Conservation (phyloP, 2,113 vertebrate genomes). For the Synchiropus splendidus region DNA sequence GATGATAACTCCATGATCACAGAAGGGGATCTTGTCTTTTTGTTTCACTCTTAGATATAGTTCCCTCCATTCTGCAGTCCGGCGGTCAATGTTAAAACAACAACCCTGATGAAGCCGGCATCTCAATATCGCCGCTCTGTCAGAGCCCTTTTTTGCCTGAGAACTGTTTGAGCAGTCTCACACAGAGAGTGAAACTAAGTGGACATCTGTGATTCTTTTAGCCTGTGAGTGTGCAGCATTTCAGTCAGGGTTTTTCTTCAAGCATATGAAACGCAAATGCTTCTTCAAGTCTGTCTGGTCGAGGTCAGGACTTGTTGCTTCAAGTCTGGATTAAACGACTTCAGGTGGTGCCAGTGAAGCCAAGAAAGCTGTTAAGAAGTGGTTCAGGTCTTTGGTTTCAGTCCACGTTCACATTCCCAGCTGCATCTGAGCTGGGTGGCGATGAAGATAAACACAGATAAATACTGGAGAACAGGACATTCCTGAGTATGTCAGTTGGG, state of each 20-base stretch:
- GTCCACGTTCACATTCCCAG: constrained; percentile 28
- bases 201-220: constrained; percentile 23
- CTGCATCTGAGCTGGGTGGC: constrained; percentile 8
- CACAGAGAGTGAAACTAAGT: constrained; percentile 9
- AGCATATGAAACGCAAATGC: constrained; percentile 12
- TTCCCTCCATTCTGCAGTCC: too few relatives aligned
- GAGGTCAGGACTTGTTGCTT: too few relatives aligned
- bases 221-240: constrained; percentile 19
- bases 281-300: background rate
- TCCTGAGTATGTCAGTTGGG: too few relatives aligned
- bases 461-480: too few relatives aligned
- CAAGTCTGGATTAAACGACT: constrained; percentile 20
- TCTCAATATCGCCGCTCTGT: constrained; percentile 38
- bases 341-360: constrained; percentile 20
- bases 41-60: too few relatives aligned
- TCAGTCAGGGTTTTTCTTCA: constrained; percentile 24
- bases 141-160: constrained; percentile 29
- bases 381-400: constrained; percentile 9
- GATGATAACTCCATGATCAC: too few relatives aligned
- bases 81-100: constrained; percentile 2
- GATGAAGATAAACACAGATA: too few relatives aligned
- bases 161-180: constrained; percentile 32
- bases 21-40: too few relatives aligned
- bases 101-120: too few relatives aligned
- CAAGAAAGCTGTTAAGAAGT: constrained; percentile 10